Conservation (phyloP, 2,113 vertebrate genomes). For the Haemorhous mexicanus region DNA sequence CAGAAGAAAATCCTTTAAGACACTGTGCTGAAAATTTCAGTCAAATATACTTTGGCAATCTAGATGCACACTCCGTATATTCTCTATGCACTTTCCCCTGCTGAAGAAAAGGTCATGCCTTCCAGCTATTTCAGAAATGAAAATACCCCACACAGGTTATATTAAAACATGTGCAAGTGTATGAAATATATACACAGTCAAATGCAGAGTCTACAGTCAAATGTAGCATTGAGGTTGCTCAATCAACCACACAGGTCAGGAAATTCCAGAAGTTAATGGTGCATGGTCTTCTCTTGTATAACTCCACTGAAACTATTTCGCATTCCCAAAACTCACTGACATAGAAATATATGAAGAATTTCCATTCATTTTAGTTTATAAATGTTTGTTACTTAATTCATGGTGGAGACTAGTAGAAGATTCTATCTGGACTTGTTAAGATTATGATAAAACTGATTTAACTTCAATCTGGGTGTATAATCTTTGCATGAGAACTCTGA, state of each 20-base stretch:
- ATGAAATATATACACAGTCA: background rate
- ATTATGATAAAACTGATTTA: background rate
- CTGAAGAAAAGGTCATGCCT: background rate
- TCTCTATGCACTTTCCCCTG: background rate
- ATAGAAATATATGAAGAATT: constrained; percentile 3
- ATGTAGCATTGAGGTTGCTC: constrained; percentile 24
- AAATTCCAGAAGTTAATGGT: constrained; percentile 59
- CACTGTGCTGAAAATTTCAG: background rate
- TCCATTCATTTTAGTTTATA: constrained; percentile 22
- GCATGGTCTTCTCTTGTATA: constrained; percentile 9
- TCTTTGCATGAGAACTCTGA: background rate
- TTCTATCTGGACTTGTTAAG: background rate
- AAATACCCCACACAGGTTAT: background rate
- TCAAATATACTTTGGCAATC: background rate
- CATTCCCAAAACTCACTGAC: constrained; percentile 25
- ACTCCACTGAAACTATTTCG: background rate
- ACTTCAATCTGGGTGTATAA: background rate
- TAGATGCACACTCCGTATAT: background rate
- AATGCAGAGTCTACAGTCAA: background rate
- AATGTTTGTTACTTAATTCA: background rate
- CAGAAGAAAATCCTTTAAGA: background rate
- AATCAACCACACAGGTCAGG: constrained; percentile 47
- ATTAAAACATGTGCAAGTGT: background rate
- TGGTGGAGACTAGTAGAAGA: background rate
- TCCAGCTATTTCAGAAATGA: background rate